These are phyloP conservation scores for Dryobota labecula DNA, from an alignment of 2,888 invertebrate genomes.

Conservation along the genomic window DNA sequence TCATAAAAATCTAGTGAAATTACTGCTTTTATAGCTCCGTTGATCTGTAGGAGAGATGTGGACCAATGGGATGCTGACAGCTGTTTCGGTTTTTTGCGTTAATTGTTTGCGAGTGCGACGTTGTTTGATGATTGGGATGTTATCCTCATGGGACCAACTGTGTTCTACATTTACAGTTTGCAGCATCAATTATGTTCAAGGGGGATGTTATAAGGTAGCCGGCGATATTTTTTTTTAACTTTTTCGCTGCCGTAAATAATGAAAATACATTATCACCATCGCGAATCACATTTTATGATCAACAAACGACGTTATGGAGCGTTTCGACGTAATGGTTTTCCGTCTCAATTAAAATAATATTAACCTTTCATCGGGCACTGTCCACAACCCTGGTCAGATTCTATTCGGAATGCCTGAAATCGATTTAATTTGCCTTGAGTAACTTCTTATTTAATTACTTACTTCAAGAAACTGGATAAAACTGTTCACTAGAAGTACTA, in stretches of 20 bases:
- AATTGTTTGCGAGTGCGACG: constrained; percentile 27
- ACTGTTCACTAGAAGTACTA: too few species aligned
- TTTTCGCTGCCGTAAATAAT: neutral
- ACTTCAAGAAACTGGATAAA: constrained; percentile 13
- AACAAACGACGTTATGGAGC: neutral
- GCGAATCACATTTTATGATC: neutral
- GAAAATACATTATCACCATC: neutral
- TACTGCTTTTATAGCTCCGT: constrained; percentile 69
- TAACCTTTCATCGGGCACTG: too few species aligned
- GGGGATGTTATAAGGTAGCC: too few species aligned
- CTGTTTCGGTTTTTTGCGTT: constrained; percentile 40
- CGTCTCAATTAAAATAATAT: neutral
- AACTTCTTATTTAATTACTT: neutral
- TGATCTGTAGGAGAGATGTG: constrained; percentile 52
- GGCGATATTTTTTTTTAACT: neutral
- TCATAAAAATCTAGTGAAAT: constrained; percentile 80
- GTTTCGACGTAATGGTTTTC: neutral
- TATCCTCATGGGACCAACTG: neutral
- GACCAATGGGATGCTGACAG: constrained; percentile 54
- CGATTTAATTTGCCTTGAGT: neutral
- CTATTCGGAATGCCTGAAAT: neutral
- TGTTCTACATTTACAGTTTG: constrained; percentile 1
- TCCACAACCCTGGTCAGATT: neutral
- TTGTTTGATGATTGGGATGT: neutral
- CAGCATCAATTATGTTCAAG: neutral